Conservation (phyloP, 2,888 invertebrate genomes). For the Palloptera scutellata region DNA sequence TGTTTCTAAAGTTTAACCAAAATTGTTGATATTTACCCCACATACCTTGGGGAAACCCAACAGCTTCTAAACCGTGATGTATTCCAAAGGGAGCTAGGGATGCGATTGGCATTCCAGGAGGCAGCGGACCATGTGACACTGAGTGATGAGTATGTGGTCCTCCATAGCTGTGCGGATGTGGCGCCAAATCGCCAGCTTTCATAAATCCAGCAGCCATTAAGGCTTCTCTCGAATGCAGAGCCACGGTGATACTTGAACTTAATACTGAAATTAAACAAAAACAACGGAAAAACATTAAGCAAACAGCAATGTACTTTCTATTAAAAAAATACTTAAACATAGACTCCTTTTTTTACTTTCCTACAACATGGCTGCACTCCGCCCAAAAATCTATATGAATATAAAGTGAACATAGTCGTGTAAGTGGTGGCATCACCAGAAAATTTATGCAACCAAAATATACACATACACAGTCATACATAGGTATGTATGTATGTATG, state of each 20-base stretch:
- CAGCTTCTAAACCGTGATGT: conserved; percentile 65
- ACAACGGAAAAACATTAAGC: neutral
- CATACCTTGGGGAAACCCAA: conserved; percentile 66
- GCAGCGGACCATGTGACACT: conserved; percentile 63
- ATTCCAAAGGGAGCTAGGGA: conserved; percentile 65
- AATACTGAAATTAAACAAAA: conserved; percentile 11
- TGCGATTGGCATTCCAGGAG: conserved; percentile 65
- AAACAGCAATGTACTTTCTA: neutral
- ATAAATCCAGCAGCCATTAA: conserved; percentile 65
- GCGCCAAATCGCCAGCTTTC: conserved; percentile 63
- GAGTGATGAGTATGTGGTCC: conserved; percentile 64
- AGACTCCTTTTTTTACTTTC: neutral
- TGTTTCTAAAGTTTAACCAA: conserved; percentile 43
- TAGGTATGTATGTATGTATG: no score
- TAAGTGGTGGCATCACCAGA: neutral
- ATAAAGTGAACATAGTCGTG: neutral
- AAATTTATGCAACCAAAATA: no score
- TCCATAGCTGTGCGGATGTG: conserved; percentile 65
- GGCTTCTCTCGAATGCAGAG: conserved; percentile 65
- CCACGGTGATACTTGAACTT: conserved; percentile 60
- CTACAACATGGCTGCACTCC: no score
- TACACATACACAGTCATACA: no score
- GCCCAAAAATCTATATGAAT: neutral
- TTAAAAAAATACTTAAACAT: neutral
- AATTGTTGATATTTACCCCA: conserved; percentile 65